Evolutionary conservation across 2,797 vertebrate species (phyloP).

Genomic region (Manis crassicaudata): DNA sequence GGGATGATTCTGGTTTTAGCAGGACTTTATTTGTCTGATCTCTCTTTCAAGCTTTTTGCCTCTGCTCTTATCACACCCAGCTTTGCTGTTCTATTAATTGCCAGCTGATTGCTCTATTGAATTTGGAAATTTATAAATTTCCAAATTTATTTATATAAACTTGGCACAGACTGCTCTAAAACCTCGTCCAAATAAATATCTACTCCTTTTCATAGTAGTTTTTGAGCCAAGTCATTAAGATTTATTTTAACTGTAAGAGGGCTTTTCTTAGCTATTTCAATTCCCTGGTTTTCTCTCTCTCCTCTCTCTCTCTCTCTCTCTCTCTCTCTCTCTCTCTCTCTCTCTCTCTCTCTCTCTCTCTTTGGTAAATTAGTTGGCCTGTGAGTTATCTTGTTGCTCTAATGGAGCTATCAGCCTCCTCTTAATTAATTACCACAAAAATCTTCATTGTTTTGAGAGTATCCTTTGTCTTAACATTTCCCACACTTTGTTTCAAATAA

Average conservation of each 20-base stretch:
- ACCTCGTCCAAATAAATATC: neutral
- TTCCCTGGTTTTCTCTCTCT: neutral
- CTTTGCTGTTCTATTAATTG: neutral
- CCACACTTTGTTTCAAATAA: neutral
- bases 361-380: neutral
- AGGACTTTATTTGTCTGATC: neutral
- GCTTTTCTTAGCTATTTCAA: neutral
- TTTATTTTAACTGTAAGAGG: neutral
- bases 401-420: neutral
- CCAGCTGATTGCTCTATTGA: neutral
- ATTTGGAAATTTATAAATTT: neutral
- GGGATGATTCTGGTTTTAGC: neutral
- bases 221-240: neutral
- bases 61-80: neutral
- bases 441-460: neutral
- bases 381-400: neutral
- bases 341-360: neutral
- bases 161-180: neutral
- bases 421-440: neutral
- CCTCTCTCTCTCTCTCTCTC: too few species aligned
- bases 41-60: neutral
- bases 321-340: too few species aligned
- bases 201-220: neutral
- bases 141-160: too few species aligned
- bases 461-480: neutral